phyloP scores from a whole-genome alignment of 2,888 invertebrate species.

The Lacanobia wlatinum region DNA sequence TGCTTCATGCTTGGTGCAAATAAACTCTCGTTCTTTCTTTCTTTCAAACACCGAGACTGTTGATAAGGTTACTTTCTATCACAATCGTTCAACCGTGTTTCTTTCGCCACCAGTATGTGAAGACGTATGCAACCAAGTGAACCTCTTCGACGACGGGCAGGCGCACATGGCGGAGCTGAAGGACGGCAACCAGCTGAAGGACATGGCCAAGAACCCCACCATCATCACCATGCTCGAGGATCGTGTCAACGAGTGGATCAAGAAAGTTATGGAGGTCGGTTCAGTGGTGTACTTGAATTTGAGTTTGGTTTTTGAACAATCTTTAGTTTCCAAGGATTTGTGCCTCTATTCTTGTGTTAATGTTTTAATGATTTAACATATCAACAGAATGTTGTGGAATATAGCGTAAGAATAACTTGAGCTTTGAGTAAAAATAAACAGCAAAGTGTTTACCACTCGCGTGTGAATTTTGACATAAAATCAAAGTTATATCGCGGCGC shows the following conservation, averaged over 20 bases:
- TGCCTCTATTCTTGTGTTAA: too few species aligned
- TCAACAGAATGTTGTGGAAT: background rate
- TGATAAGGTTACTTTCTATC: background rate
- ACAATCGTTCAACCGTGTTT: background rate
- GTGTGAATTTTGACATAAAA: background rate
- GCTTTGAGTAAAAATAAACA: background rate
- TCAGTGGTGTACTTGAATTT: background rate
- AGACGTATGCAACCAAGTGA: slow-evolving; percentile 95
- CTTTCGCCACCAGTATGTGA: slow-evolving; percentile 92
- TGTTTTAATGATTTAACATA: background rate
- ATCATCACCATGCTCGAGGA: slow-evolving; percentile 93
- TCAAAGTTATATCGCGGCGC: background rate
- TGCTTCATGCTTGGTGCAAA: too few species aligned
- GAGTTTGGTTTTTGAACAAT: background rate
- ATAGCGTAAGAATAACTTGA: background rate
- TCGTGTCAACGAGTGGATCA: slow-evolving; percentile 95
- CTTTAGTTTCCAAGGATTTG: background rate
- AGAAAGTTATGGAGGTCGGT: slow-evolving; percentile 93
- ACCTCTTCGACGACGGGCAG: slow-evolving; percentile 94
- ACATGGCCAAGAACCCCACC: slow-evolving; percentile 92
- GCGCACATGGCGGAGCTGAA: slow-evolving; percentile 91
- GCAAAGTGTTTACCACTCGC: background rate
- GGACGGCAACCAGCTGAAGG: slow-evolving; percentile 93
- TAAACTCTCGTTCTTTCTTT: too few species aligned
- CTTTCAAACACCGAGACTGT: too few species aligned